Evolutionary conservation across 1,140 invertebrate species (phyloP), one percentile per base, ranked within the genome.

Genomic region (Diabrotica undecimpunctata): DNA sequence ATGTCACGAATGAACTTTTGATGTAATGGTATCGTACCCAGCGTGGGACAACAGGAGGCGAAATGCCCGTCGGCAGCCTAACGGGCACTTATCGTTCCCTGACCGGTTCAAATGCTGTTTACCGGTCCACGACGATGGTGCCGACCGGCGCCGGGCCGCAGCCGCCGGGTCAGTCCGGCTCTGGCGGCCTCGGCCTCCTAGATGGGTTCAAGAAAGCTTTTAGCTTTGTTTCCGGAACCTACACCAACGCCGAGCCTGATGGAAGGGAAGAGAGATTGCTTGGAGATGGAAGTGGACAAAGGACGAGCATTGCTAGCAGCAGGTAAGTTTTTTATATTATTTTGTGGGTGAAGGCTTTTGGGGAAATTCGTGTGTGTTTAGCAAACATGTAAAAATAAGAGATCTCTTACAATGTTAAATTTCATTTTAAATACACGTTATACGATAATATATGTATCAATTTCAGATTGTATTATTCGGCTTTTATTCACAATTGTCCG

Each of bases 171-270:
- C 80, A 82, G 66, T 82, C 78, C 61, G 79, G 79, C 35, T 72
- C 80, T 10, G 76, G 81, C 52, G 83, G 82, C 65, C 76, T 81
- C 53, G 83, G 82, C 64, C 78, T 87, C 41, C 74, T 87, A 66
- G 84, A 87, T 66, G 83, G 82, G 62, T 79, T 88, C 57, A 88
- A 86, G 81, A 86, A 84, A 78, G 85, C 83, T 53, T 83, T 88
- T 79, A 85, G 79, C 76, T 85, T 85, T 75, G 79, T 81, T 36
- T 78, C 82, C 39, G 75, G 79, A n/a, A 74, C 77, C 50, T 76
- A 82, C 52, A 74, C 77, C 41, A 25, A 25, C n/a, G 41, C 41
- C 41, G 41, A 46, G n/a, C n/a, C 41, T 2, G n/a, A 46, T 6
- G 41, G 41, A 46, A 81, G 79, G 68, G 82, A 82, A 64, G 82